Evolutionary conservation across 2,113 vertebrate species (phyloP).

Genomic region (Hyperopisus bebe): DNA sequence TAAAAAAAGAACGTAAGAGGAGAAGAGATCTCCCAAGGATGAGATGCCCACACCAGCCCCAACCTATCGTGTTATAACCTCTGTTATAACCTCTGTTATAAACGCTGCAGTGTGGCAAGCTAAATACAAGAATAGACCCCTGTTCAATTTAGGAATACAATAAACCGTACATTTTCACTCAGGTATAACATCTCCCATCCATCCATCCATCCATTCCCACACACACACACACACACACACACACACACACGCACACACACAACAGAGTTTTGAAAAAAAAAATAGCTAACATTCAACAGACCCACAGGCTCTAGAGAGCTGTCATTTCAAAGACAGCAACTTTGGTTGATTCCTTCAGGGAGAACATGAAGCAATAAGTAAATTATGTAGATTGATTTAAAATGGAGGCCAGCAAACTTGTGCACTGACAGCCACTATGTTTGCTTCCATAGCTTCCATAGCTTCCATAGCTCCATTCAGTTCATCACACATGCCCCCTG

Average conservation of each 20-base stretch:
- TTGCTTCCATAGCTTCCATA: neutral
- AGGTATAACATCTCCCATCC: neutral
- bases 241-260: too few species aligned
- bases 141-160: neutral
- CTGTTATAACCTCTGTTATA: neutral
- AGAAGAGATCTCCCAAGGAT: neutral
- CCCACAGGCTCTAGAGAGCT: conserved; percentile 44
- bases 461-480: too few species aligned
- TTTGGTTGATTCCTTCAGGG: neutral
- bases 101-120: neutral
- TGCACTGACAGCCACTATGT: neutral
- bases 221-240: too few species aligned
- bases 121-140: neutral
- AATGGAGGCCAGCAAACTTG: neutral
- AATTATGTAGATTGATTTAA: neutral
- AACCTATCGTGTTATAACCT: neutral
- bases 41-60: neutral
- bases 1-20: neutral
- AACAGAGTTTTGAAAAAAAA: too few species aligned
- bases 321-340: conserved; percentile 25
- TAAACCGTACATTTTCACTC: neutral
- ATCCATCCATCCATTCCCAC: neutral
- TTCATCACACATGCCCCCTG: neutral
- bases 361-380: neutral
- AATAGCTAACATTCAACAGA: conserved; percentile 26